These are phyloP conservation scores for Buphagus erythrorhynchus DNA, from an alignment of 2,797 vertebrate species.

Conservation along the genomic window DNA sequence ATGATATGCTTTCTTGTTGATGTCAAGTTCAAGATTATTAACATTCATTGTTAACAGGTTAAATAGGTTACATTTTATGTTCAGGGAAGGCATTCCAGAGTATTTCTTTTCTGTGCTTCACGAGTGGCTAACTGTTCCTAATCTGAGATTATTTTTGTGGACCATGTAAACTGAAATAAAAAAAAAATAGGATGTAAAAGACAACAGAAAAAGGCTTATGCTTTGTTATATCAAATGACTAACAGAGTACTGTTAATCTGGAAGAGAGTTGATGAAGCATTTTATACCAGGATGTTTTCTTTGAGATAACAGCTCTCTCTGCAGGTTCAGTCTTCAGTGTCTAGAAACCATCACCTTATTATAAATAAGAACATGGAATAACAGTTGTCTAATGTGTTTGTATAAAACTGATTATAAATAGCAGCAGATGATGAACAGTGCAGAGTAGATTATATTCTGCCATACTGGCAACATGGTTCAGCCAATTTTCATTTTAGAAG, in stretches of 20 bases:
- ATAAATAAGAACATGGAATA: slow-evolving; percentile 5
- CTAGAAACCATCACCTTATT: neutral
- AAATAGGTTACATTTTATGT: neutral
- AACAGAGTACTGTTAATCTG: neutral
- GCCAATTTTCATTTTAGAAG: neutral
- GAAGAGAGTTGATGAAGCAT: neutral
- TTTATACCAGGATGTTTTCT: slow-evolving; percentile 22
- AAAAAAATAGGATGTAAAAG: neutral
- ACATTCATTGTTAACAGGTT: neutral
- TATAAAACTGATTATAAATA: neutral
- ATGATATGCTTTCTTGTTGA: neutral
- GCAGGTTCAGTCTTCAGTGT: neutral
- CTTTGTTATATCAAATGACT: neutral
- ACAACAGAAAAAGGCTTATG: neutral
- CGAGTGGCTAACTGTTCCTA: neutral
- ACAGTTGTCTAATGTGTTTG: neutral
- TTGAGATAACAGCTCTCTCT: slow-evolving; percentile 25
- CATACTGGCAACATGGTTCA: neutral
- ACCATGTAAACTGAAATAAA: neutral
- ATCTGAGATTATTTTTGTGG: neutral
- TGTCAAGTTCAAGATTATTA: neutral
- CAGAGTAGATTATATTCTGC: neutral
- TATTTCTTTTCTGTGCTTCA: neutral
- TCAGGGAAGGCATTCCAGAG: neutral
- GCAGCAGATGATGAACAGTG: neutral